Conservation (phyloP, 2,113 vertebrate species). For the Campylomormyrus numenius region DNA sequence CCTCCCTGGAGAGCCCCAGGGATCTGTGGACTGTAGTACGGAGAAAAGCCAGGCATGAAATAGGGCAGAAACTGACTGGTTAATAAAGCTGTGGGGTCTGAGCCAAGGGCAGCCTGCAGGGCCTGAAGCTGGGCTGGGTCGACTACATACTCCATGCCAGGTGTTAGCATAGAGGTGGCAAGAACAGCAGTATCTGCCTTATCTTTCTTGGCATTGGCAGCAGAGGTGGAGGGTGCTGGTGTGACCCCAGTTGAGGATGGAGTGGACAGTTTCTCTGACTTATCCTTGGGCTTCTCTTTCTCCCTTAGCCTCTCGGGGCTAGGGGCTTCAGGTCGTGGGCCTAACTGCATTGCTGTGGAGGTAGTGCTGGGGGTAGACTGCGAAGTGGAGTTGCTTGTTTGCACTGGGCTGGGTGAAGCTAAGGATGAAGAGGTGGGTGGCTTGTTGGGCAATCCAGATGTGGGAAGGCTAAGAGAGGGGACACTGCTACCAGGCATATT, state of each 20-base stretch:
- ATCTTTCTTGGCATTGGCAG: constrained; percentile 59
- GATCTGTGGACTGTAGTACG: constrained; percentile 77
- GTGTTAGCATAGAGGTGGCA: constrained; percentile 58
- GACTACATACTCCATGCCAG: constrained; percentile 69
- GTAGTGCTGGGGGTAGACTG: constrained; percentile 60
- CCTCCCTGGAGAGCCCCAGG: constrained; percentile 71
- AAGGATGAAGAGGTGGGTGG: constrained; percentile 62
- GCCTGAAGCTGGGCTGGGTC: constrained; percentile 75
- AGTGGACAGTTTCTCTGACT: constrained; percentile 49
- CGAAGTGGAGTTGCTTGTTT: constrained; percentile 70
- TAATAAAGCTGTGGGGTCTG: constrained; percentile 71
- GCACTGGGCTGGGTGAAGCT: constrained; percentile 80
- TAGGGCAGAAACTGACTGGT: constrained; percentile 78
- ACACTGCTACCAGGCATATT: constrained; percentile 79
- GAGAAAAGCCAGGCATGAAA: constrained; percentile 79
- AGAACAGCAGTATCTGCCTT: constrained; percentile 62
- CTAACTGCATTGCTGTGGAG: constrained; percentile 31
- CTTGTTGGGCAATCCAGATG: constrained; percentile 81
- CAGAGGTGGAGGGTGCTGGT: constrained; percentile 44
- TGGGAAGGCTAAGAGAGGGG: constrained; percentile 73
- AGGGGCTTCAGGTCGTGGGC: constrained; percentile 29
- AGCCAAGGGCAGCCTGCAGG: constrained; percentile 71
- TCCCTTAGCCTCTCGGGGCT: constrained; percentile 67
- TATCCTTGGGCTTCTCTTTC: constrained; percentile 66
- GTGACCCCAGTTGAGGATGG: constrained; percentile 62